These are phyloP conservation scores for Seira sanloemensis DNA, from an alignment of 2,888 invertebrate genomes.

Conservation along the genomic window DNA sequence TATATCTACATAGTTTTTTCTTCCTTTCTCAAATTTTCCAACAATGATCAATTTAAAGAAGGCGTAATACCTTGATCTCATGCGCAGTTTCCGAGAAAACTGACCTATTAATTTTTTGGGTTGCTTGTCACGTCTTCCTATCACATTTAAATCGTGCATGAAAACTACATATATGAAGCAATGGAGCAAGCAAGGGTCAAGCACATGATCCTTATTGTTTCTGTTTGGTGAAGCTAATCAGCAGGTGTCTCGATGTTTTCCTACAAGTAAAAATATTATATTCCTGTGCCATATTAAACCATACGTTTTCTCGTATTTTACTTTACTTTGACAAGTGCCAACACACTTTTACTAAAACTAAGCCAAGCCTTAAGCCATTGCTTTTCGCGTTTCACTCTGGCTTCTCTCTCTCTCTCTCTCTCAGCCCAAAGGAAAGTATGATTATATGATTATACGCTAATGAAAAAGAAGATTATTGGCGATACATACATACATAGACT, in stretches of 20 bases:
- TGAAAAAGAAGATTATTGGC: conserved; percentile 53
- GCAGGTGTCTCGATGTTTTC: conserved; percentile 56
- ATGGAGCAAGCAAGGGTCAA: conserved; percentile 41
- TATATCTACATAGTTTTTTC: not conserved
- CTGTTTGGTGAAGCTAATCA: conserved; percentile 50
- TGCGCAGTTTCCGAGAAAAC: conserved; percentile 42
- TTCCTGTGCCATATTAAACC: not conserved
- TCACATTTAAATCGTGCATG: conserved; percentile 35
- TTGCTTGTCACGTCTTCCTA: conserved; percentile 49
- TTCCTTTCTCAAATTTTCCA: not conserved
- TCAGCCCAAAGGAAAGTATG: conserved; percentile 34
- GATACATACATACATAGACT: conserved; percentile 33
- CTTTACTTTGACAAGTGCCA: conserved; percentile 55
- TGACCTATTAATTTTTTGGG: conserved; percentile 59
- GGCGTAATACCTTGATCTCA: conserved; percentile 8
- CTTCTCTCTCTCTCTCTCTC: conserved; percentile 25
- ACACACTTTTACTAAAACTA: conserved; percentile 56
- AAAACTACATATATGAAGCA: not conserved
- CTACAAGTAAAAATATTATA: conserved; percentile 38
- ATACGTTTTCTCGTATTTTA: conserved; percentile 31
- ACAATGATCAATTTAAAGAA: conserved; percentile 5
- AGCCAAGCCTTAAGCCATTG: conserved; percentile 48
- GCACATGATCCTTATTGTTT: conserved; percentile 53
- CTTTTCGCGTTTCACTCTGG: not conserved
- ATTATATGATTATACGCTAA: conserved; percentile 38